Conservation (phyloP, 2,797 vertebrate genomes). For the Otolemur crassicaudatus region DNA sequence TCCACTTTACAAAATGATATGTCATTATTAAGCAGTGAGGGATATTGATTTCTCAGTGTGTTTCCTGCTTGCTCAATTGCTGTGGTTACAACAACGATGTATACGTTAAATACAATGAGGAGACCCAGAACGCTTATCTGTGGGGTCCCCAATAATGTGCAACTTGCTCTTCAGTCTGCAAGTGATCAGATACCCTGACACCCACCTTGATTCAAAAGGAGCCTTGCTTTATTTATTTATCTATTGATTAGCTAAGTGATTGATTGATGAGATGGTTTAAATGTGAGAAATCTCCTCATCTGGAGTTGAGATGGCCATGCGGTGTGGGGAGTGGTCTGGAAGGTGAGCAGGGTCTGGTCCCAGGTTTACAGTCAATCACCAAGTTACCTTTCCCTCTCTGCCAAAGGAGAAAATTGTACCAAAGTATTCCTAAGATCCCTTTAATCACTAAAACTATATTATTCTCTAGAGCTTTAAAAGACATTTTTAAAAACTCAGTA, state of each 20-base stretch:
- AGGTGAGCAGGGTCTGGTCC: accelerated
- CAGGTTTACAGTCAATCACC: neutral
- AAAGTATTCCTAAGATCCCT: neutral
- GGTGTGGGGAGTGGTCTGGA: neutral
- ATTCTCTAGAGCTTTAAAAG: neutral
- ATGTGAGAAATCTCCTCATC: neutral
- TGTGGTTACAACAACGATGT: conserved; percentile 54
- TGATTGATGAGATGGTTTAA: neutral
- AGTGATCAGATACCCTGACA: neutral
- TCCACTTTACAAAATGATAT: conserved; percentile 75
- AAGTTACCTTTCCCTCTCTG: neutral
- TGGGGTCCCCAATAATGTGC: neutral
- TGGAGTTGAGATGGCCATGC: neutral
- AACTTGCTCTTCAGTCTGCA: conserved; percentile 35
- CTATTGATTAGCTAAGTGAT: neutral
- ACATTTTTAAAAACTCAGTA: neutral
- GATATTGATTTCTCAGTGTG: conserved; percentile 81
- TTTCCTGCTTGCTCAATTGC: conserved; percentile 70
- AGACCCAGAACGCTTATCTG: conserved; percentile 63
- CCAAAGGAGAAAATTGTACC: neutral
- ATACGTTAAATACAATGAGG: conserved; percentile 70
- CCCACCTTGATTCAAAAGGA: conserved; percentile 33
- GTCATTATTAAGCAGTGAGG: conserved; percentile 76
- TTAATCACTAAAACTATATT: neutral
- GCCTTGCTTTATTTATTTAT: neutral